These are phyloP conservation scores for Bombus affinis DNA, from an alignment of 1,140 invertebrate genomes.

Conservation along the genomic window DNA sequence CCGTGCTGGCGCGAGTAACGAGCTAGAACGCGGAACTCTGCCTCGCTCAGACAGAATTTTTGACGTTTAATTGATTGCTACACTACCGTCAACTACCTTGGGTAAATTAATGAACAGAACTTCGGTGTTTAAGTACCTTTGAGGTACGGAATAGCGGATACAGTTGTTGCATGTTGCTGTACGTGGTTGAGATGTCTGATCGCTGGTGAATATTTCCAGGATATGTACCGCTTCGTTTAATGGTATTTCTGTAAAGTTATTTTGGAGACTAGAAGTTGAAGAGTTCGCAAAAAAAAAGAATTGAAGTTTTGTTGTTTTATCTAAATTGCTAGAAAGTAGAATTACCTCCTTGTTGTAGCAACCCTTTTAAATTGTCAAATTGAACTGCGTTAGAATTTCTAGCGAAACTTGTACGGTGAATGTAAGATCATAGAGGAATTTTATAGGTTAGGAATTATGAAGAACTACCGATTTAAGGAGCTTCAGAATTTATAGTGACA, in stretches of 20 bases:
- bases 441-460: too few species aligned
- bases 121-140: background rate
- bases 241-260: background rate
- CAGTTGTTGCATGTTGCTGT: background rate
- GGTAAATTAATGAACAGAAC: slow-evolving; percentile 1
- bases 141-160: background rate
- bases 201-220: too few species aligned
- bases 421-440: too few species aligned
- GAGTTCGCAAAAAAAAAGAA: background rate
- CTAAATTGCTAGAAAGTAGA: too few species aligned
- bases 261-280: background rate
- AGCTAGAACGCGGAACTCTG: slow-evolving; percentile 33
- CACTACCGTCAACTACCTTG: too few species aligned
- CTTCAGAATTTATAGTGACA: too few species aligned
- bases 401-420: too few species aligned
- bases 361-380: too few species aligned
- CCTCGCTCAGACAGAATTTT: background rate
- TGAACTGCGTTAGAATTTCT: too few species aligned
- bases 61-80: slow-evolving; percentile 11
- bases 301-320: too few species aligned
- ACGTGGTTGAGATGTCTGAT: background rate
- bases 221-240: background rate
- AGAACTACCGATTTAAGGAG: too few species aligned
- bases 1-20: slow-evolving; percentile 4
- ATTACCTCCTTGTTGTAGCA: too few species aligned